phyloP scores from a whole-genome alignment of 2,888 invertebrate genomes.

The Drepana falcataria region DNA sequence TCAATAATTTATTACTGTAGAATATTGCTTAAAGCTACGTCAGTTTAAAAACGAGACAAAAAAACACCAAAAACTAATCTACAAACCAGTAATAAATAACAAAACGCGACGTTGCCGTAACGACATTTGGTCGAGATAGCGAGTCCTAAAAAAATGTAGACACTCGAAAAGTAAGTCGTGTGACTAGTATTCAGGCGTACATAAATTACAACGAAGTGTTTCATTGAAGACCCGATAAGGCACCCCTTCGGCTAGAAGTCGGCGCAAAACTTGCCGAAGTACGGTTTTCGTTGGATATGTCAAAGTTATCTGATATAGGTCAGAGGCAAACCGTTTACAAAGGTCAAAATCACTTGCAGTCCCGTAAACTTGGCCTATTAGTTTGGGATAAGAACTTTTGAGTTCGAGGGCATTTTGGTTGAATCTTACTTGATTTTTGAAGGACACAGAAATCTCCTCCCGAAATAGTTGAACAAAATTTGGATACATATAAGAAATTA shows the following conservation, averaged over 20 bases:
- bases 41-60: slow-evolving; percentile 17
- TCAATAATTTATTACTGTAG: slow-evolving; percentile 27
- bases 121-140: slow-evolving; percentile 37
- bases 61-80: slow-evolving; percentile 21
- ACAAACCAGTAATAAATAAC: slow-evolving; percentile 35
- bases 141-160: slow-evolving; percentile 36
- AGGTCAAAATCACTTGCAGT: slow-evolving; percentile 61
- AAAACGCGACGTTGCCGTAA: slow-evolving; percentile 21
- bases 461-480: too few species aligned
- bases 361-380: slow-evolving; percentile 45
- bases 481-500: neutral
- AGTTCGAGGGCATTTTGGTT: slow-evolving; percentile 19
- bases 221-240: slow-evolving; percentile 58
- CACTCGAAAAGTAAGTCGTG: slow-evolving; percentile 22
- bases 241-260: slow-evolving; percentile 43
- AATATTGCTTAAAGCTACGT: slow-evolving; percentile 13
- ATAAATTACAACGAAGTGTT: slow-evolving; percentile 70
- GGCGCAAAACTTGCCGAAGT: slow-evolving; percentile 45
- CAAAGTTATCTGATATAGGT: slow-evolving; percentile 69
- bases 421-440: neutral
- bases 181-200: slow-evolving; percentile 38
- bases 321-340: slow-evolving; percentile 47
- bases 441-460: neutral
- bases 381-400: slow-evolving; percentile 40
- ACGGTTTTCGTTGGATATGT: slow-evolving; percentile 49